Conservation (phyloP, 2,888 invertebrate genomes). For the Pandemis cinnamomeana region DNA sequence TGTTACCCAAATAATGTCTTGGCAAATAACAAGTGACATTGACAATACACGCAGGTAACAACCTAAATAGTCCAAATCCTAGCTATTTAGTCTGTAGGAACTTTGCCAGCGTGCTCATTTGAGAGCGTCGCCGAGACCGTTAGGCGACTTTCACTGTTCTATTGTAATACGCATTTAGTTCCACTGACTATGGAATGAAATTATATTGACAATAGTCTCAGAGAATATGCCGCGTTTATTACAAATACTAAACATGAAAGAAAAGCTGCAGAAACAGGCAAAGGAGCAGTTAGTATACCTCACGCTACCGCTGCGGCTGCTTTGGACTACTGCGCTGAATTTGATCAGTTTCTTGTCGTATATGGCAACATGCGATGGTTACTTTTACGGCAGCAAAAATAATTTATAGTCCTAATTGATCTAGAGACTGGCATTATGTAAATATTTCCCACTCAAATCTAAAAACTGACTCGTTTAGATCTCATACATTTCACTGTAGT, state of each 20-base stretch:
- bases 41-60: conserved; percentile 34
- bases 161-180: conserved; percentile 46
- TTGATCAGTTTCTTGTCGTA: no score
- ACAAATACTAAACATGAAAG: background rate
- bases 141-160: conserved; percentile 53
- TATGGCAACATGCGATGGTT: no score
- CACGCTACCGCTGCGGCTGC: no score
- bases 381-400: no score
- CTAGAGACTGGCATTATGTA: no score
- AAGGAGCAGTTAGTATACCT: no score
- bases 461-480: no score
- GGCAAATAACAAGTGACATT: conserved; percentile 30
- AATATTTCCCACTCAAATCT: no score
- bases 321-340: no score
- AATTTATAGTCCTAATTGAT: no score
- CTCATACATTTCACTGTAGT: no score
- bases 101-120: conserved; percentile 30
- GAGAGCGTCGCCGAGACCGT: conserved; percentile 50
- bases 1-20: conserved; percentile 1
- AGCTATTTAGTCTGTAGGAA: conserved; percentile 36
- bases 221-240: background rate
- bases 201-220: background rate
- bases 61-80: conserved; percentile 30
- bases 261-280: background rate
- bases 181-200: conserved; percentile 36